phyloP scores from a whole-genome alignment of 2,888 invertebrate genomes.

The Pristionchus arcanus region DNA sequence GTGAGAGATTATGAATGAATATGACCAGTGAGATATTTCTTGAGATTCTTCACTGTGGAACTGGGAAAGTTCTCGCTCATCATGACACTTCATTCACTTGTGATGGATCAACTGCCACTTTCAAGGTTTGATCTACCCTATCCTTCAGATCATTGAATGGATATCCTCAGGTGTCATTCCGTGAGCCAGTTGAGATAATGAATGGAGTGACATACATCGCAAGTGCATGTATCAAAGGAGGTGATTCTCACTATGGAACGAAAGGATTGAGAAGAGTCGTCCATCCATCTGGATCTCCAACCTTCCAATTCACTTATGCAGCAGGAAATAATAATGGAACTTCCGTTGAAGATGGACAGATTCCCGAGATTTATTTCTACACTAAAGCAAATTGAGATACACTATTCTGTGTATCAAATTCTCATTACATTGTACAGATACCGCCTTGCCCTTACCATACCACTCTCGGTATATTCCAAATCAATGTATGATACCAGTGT shows the following conservation, averaged over 20 bases:
- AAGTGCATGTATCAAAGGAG: conserved; percentile 89
- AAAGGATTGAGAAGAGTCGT: conserved; percentile 88
- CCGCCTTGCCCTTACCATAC: conserved; percentile 14
- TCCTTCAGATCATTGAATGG: neutral
- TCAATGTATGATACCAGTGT: conserved; percentile 33
- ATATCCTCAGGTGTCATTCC: conserved; percentile 82
- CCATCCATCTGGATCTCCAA: conserved; percentile 86
- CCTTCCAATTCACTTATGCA: conserved; percentile 85
- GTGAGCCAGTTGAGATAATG: conserved; percentile 89
- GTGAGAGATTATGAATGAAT: conserved; percentile 60
- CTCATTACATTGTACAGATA: conserved; percentile 15
- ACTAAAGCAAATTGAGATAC: conserved; percentile 55
- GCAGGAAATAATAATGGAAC: conserved; percentile 89
- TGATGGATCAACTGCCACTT: conserved; percentile 89
- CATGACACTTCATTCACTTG: conserved; percentile 88
- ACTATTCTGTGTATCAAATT: neutral
- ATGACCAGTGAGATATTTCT: neutral
- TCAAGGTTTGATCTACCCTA: conserved; percentile 80
- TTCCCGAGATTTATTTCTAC: conserved; percentile 90
- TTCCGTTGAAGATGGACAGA: conserved; percentile 90
- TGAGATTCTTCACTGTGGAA: conserved; percentile 86
- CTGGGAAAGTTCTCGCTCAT: conserved; percentile 86
- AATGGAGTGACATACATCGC: conserved; percentile 89
- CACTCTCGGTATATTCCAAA: conserved; percentile 15
- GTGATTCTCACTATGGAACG: conserved; percentile 91